Conservation (phyloP, 1,140 invertebrate species). For the Helicoverpa armigera region DNA sequence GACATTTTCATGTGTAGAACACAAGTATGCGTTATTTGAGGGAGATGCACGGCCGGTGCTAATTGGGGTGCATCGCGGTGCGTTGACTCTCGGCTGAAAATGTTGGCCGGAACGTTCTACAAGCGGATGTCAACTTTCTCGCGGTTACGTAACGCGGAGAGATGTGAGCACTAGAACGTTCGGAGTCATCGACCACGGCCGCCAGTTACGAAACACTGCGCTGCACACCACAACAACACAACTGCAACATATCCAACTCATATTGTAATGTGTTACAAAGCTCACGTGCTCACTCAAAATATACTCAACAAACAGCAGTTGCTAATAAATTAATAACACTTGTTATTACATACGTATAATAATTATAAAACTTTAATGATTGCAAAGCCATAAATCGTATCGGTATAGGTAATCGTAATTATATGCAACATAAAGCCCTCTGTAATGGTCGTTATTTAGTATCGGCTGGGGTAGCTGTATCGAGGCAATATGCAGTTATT, state of each 20-base stretch:
- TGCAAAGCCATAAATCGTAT: slow-evolving; percentile 17
- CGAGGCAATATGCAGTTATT: background rate
- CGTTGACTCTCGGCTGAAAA: slow-evolving; percentile 60
- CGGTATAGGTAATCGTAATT: slow-evolving; percentile 26
- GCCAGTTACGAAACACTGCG: slow-evolving; percentile 77
- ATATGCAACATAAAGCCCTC: slow-evolving; percentile 20
- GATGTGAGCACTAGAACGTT: slow-evolving; percentile 82
- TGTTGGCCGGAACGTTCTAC: slow-evolving; percentile 58
- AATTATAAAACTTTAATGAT: slow-evolving; percentile 5
- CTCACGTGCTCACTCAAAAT: background rate
- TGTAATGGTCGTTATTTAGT: slow-evolving; percentile 10
- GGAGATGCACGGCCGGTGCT: slow-evolving; percentile 45
- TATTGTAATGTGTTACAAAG: background rate
- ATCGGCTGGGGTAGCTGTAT: background rate
- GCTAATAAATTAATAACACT: background rate
- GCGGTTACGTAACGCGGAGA: slow-evolving; percentile 82
- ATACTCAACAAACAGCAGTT: background rate
- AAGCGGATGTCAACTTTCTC: slow-evolving; percentile 83
- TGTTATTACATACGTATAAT: background rate
- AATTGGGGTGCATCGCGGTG: slow-evolving; percentile 59
- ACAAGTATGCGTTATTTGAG: slow-evolving; percentile 21
- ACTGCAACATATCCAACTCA: slow-evolving; percentile 29
- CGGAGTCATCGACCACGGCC: slow-evolving; percentile 84
- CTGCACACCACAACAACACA: slow-evolving; percentile 65
- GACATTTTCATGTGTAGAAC: background rate